A percentile compares a stretch with the other conserved stretches of the same genome.
Evolutionary conservation across 2,888 invertebrate species (phyloP).

Genomic region (Lottia gigantea): DNA sequence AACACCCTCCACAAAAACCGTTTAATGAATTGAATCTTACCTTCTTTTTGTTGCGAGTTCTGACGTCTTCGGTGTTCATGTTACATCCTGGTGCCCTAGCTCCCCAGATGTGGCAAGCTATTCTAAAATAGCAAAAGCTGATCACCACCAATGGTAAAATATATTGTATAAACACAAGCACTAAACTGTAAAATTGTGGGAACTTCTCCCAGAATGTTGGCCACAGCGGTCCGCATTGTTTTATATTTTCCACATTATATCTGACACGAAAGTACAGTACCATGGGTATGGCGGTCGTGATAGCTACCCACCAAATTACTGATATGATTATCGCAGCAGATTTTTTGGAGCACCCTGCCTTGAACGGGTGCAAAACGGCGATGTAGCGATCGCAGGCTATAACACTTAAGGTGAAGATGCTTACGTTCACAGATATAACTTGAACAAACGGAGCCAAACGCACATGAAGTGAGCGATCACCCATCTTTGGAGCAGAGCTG

Average conservation of each 20-base stretch:
- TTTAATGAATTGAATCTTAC: too few relatives aligned
- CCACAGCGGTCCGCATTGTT: conserved; percentile 10
- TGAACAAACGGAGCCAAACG: conserved; percentile 88
- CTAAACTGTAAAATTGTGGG: conserved; percentile 62
- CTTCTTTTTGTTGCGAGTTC: conserved; percentile 85
- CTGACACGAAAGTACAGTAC: conserved; percentile 66
- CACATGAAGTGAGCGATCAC: conserved; percentile 88
- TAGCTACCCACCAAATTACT: conserved; percentile 80
- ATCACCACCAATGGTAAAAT: conserved; percentile 84
- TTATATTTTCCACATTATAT: conserved; percentile 22
- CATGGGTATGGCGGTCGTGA: conserved; percentile 74
- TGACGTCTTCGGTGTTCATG: conserved; percentile 82
- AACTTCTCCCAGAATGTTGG: conserved; percentile 37
- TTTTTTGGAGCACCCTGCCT: conserved; percentile 77
- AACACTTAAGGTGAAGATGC: conserved; percentile 87
- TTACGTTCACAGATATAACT: conserved; percentile 87
- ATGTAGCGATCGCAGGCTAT: conserved; percentile 86
- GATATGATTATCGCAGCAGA: conserved; percentile 80
- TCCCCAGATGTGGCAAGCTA: conserved; percentile 84
- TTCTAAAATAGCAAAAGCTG: conserved; percentile 83
- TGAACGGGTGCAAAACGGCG: conserved; percentile 70
- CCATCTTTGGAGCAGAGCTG: conserved; percentile 88
- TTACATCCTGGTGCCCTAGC: conserved; percentile 83
- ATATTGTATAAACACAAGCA: conserved; percentile 73
- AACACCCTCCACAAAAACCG: too few relatives aligned